Percentiles rank a stretch among this genome's conserved stretches.
These are phyloP conservation scores for Sinocyclocheilus anshuiensis DNA, from an alignment of 2,113 vertebrate species.

Conservation along the genomic window DNA sequence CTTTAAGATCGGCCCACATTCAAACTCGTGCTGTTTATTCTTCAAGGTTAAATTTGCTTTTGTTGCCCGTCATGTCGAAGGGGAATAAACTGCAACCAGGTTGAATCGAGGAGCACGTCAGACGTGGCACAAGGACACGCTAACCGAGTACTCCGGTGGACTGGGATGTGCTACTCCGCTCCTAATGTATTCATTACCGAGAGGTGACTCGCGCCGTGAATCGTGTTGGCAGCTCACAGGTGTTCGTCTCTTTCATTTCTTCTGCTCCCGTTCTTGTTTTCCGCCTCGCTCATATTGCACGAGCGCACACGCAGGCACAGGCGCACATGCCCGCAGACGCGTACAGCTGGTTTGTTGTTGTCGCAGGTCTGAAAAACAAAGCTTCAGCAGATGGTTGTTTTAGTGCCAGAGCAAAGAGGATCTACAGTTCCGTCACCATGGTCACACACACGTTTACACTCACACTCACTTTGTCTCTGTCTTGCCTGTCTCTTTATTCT, in stretches of 20 bases:
- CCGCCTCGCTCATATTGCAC: slow-evolving; percentile 18
- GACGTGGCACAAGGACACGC: neutral
- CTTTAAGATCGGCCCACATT: slow-evolving; percentile 49
- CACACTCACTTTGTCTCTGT: slow-evolving; percentile 21
- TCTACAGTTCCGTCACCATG: slow-evolving; percentile 37
- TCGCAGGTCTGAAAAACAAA: slow-evolving; percentile 58
- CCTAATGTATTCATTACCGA: slow-evolving; percentile 29
- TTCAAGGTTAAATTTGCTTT: slow-evolving; percentile 59
- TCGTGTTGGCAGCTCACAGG: slow-evolving; percentile 41
- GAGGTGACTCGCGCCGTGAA: neutral
- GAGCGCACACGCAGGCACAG: neutral
- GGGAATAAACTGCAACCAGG: slow-evolving; percentile 26
- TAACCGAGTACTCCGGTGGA: neutral
- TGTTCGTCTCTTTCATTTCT: slow-evolving; percentile 43
- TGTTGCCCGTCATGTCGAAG: slow-evolving; percentile 41
- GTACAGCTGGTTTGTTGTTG: slow-evolving; percentile 57
- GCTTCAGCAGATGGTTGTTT: slow-evolving; percentile 60
- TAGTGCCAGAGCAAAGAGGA: slow-evolving; percentile 45
- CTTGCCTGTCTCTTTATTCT: neutral
- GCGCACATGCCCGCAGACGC: slow-evolving; percentile 29
- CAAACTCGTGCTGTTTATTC: slow-evolving; percentile 51
- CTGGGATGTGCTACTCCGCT: neutral
- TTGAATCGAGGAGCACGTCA: neutral
- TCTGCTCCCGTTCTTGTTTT: slow-evolving; percentile 33
- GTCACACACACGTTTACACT: slow-evolving; percentile 32